Evolutionary conservation across 2,888 invertebrate genomes (phyloP).

Genomic region (Sceliomorpha sp.): DNA sequence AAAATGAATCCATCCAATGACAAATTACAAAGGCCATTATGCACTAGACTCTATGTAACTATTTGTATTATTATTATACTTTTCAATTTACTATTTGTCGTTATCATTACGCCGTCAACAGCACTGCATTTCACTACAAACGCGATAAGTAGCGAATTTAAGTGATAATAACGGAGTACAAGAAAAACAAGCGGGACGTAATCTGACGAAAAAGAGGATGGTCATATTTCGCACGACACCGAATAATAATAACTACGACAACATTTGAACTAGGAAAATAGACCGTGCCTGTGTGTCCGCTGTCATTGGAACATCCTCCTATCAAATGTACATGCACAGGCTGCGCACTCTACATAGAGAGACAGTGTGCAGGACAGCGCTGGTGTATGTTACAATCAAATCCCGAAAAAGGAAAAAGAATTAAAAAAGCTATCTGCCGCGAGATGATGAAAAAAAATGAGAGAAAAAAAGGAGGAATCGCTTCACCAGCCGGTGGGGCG

Average conservation of each 20-base stretch:
- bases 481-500: conserved; percentile 39
- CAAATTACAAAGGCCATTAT: too few relatives aligned
- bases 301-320: conserved; percentile 28
- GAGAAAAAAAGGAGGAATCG: conserved; percentile 49
- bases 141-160: background rate
- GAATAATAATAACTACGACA: conserved; percentile 35
- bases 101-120: too few relatives aligned
- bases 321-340: conserved; percentile 10
- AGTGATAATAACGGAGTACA: background rate
- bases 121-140: background rate
- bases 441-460: conserved; percentile 60
- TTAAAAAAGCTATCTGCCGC: conserved; percentile 74
- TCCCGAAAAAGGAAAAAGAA: conserved; percentile 72
- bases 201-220: background rate
- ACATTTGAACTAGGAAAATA: conserved; percentile 33
- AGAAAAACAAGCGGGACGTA: background rate
- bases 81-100: too few relatives aligned
- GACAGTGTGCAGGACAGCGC: conserved; percentile 30
- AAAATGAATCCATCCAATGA: too few relatives aligned
- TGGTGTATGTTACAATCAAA: conserved; percentile 75
- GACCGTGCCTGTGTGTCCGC: conserved; percentile 17
- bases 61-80: too few relatives aligned
- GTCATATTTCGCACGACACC: conserved; percentile 1
- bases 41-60: too few relatives aligned
- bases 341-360: conserved; percentile 16